Conservation (phyloP, 2,888 invertebrate species). For the Andrena bucephala region DNA sequence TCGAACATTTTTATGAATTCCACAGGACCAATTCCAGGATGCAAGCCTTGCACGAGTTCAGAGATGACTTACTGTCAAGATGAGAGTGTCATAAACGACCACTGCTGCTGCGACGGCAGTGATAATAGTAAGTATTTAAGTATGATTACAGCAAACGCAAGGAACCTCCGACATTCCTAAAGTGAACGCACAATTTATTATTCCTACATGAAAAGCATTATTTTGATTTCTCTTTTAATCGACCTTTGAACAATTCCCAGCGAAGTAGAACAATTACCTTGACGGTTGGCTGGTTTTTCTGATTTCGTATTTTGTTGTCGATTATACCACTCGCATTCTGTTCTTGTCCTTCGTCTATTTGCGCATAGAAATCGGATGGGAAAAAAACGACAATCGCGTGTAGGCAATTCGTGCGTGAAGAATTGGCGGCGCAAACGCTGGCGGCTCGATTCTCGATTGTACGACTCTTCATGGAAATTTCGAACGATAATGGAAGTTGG, state of each 20-base stretch:
- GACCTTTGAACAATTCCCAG: neutral
- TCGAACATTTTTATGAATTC: neutral
- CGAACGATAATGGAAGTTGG: constrained; percentile 46
- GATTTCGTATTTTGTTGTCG: neutral
- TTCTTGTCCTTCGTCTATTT: constrained; percentile 52
- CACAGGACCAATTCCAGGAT: constrained; percentile 86
- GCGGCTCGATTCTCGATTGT: constrained; percentile 54
- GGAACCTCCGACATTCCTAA: neutral
- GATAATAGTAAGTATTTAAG: constrained; percentile 86
- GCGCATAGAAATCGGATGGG: constrained; percentile 45
- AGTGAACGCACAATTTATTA: neutral
- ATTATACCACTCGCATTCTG: constrained; percentile 24
- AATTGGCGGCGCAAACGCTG: constrained; percentile 54
- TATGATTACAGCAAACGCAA: constrained; percentile 22
- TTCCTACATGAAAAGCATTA: neutral
- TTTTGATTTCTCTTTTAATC: neutral
- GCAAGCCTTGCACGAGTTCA: constrained; percentile 87
- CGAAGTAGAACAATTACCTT: constrained; percentile 16
- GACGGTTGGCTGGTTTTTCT: neutral
- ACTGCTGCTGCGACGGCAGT: constrained; percentile 88
- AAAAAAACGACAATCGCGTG: constrained; percentile 58
- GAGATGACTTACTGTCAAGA: constrained; percentile 89
- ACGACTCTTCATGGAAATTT: constrained; percentile 48
- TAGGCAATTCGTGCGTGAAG: constrained; percentile 75
- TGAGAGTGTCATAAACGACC: constrained; percentile 87